Evolutionary conservation across 2,113 vertebrate species (phyloP).

Genomic region (Seriola dumerili): DNA sequence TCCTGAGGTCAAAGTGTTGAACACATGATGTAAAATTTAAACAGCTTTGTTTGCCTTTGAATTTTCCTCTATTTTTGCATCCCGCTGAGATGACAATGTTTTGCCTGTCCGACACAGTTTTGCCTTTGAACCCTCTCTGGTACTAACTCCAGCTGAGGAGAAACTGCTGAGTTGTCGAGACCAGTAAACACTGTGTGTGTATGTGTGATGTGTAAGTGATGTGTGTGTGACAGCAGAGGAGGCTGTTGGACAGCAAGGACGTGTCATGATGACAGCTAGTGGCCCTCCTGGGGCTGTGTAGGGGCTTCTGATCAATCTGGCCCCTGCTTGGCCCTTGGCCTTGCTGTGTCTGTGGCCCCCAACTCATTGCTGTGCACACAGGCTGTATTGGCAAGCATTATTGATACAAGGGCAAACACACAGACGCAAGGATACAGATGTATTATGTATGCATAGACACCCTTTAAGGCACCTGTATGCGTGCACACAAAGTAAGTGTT

Average conservation of each 20-base stretch:
- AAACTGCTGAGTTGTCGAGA: conserved; percentile 71
- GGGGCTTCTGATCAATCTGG: conserved; percentile 71
- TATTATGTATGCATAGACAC: conserved; percentile 37
- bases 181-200: conserved; percentile 38
- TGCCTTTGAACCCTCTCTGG: conserved; percentile 61
- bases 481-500: conserved; percentile 8
- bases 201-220: conserved; percentile 45
- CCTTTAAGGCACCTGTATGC: conserved; percentile 34
- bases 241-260: conserved; percentile 72
- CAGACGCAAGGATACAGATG: conserved; percentile 38
- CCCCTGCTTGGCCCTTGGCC: conserved; percentile 63
- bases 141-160: conserved; percentile 45
- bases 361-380: conserved; percentile 21
- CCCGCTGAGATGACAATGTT: conserved; percentile 45
- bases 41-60: conserved; percentile 46
- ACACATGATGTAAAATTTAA: conserved; percentile 28
- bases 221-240: conserved; percentile 68
- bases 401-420: conserved; percentile 58
- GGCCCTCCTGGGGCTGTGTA: conserved; percentile 60
- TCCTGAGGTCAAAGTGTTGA: conserved; percentile 22
- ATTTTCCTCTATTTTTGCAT: conserved; percentile 11
- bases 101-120: conserved; percentile 45
- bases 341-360: conserved; percentile 35
- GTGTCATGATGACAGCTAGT: conserved; percentile 74
- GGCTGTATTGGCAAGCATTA: conserved; percentile 31